phyloP scores from a whole-genome alignment of 37 sponge, comb jelly and placozoan species.

The Chondrosia reniformis region DNA sequence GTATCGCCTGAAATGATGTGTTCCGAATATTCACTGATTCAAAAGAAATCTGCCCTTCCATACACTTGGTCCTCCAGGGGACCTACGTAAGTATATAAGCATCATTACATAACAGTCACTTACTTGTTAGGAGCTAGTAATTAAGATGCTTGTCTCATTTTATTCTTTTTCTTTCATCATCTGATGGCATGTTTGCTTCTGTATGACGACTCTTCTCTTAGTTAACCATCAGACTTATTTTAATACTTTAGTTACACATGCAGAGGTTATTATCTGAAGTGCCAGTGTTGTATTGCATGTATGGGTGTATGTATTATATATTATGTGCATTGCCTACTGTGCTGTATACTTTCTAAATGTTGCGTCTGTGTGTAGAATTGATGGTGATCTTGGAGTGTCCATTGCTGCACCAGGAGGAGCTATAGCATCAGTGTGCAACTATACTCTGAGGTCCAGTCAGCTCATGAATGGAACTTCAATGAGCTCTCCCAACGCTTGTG shows the following conservation, averaged over 20 bases:
- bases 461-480: constrained; percentile 97
- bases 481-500: constrained; percentile 93
- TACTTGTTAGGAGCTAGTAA: background rate
- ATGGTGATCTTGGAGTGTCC: constrained; percentile 81
- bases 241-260: too few species aligned
- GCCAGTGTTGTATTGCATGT: too few species aligned
- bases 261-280: too few species aligned
- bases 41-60: constrained; percentile 46
- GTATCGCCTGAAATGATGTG: constrained; percentile 93
- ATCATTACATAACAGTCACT: background rate
- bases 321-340: too few species aligned
- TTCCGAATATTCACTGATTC: constrained; percentile 70
- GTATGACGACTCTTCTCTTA: too few species aligned
- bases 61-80: constrained; percentile 95
- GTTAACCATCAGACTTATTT: too few species aligned
- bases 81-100: constrained; percentile 63
- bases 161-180: too few species aligned
- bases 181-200: too few species aligned
- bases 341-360: background rate
- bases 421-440: constrained; percentile 89
- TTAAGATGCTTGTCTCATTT: too few species aligned
- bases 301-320: too few species aligned
- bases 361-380: constrained; percentile 41
- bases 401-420: constrained; percentile 94
- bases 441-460: constrained; percentile 69